Percentiles rank a stretch among this genome's conserved stretches.
phyloP scores from a whole-genome alignment of 1,140 invertebrate species.

The Cataglyphis hispanica region DNA sequence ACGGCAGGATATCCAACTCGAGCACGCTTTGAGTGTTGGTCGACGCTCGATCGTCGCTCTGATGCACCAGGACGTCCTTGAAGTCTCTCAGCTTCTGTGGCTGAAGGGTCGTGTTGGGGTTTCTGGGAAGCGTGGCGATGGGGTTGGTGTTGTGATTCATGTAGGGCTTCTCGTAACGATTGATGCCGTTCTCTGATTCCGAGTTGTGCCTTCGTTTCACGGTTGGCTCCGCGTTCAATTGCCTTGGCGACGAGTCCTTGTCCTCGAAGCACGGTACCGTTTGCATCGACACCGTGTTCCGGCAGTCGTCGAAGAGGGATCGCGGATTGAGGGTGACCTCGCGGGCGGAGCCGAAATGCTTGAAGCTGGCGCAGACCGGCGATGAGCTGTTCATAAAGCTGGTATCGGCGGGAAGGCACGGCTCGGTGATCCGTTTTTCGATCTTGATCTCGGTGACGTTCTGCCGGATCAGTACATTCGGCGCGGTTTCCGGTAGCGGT shows the following conservation, averaged over 20 bases:
- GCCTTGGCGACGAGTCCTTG: slow-evolving; percentile 58
- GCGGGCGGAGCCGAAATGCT: slow-evolving; percentile 81
- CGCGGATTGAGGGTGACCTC: slow-evolving; percentile 84
- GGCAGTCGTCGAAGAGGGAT: slow-evolving; percentile 80
- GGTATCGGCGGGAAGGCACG: slow-evolving; percentile 57
- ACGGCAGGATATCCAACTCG: slow-evolving; percentile 83
- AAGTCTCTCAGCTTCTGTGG: slow-evolving; percentile 76
- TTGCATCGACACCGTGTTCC: slow-evolving; percentile 84
- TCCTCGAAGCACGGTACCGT: slow-evolving; percentile 83
- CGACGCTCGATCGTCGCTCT: slow-evolving; percentile 77
- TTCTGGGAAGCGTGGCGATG: slow-evolving; percentile 83
- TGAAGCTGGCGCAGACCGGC: slow-evolving; percentile 62
- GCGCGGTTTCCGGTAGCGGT: slow-evolving; percentile 80
- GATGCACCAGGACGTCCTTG: slow-evolving; percentile 78
- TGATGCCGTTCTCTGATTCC: slow-evolving; percentile 83
- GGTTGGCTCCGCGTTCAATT: slow-evolving; percentile 51
- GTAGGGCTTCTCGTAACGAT: slow-evolving; percentile 71
- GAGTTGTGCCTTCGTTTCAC: slow-evolving; percentile 82
- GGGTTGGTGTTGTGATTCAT: slow-evolving; percentile 80
- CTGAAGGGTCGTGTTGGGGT: slow-evolving; percentile 67
- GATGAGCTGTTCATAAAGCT: slow-evolving; percentile 74
- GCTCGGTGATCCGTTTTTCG: slow-evolving; percentile 80
- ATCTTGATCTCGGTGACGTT: slow-evolving; percentile 85
- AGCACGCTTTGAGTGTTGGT: slow-evolving; percentile 79
- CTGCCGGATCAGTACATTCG: slow-evolving; percentile 81